phyloP scores from a whole-genome alignment of 2,113 vertebrate species.

The Oryzias woworae region DNA sequence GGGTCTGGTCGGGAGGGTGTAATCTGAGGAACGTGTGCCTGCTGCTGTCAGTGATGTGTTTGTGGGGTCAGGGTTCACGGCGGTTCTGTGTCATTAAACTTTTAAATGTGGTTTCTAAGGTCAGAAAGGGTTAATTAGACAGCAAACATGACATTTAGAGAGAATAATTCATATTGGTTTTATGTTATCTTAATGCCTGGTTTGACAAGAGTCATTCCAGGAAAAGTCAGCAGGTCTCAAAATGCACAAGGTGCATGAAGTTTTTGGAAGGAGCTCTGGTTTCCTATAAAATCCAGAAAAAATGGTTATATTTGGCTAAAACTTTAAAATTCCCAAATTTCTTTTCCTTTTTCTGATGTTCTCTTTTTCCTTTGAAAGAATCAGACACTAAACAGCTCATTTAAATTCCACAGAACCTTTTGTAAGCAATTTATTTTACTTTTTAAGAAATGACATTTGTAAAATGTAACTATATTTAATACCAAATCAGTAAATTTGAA shows the following conservation, averaged over 20 bases:
- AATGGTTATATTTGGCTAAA: not conserved
- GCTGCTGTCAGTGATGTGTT: slow-evolving; percentile 5
- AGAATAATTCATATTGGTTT: not conserved
- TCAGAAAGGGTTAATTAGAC: slow-evolving; percentile 66
- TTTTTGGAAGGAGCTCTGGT: not conserved
- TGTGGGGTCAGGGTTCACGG: slow-evolving; percentile 2
- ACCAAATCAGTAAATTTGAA: no score
- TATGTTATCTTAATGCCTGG: slow-evolving; percentile 25
- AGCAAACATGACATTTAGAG: slow-evolving; percentile 61
- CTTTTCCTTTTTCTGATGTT: no score
- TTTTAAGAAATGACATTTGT: no score
- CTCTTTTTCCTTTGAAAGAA: not conserved
- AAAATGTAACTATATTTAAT: no score
- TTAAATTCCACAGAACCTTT: no score
- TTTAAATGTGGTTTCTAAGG: slow-evolving; percentile 20
- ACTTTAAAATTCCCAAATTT: not conserved
- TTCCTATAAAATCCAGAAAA: not conserved
- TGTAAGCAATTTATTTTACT: no score
- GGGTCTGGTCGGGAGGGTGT: slow-evolving; percentile 12
- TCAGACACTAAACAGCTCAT: not conserved
- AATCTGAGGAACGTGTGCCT: slow-evolving; percentile 17
- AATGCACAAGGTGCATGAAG: not conserved
- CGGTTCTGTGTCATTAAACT: slow-evolving; percentile 29
- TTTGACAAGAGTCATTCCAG: slow-evolving; percentile 15
- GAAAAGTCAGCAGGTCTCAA: not conserved